A percentile compares a stretch with the other conserved stretches of the same genome.
These are phyloP conservation scores for Sibirionetta formosa DNA, from an alignment of 2,797 vertebrate genomes.

Conservation along the genomic window DNA sequence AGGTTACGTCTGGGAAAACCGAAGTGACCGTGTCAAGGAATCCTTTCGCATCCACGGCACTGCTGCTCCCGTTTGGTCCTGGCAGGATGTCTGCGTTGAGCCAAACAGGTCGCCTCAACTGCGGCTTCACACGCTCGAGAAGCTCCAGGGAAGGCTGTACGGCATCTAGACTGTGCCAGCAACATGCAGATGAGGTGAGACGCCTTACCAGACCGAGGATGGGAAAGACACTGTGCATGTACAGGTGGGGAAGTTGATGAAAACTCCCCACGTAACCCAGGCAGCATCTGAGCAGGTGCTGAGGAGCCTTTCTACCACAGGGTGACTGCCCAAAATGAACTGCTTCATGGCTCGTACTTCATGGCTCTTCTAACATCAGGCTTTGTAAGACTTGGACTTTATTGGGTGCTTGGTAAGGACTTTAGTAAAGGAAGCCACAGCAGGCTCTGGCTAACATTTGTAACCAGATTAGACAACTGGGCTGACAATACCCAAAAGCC, in stretches of 20 bases:
- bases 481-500: background rate
- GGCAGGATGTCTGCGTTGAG: slow-evolving; percentile 92
- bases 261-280: background rate
- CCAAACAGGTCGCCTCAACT: slow-evolving; percentile 85
- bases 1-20: slow-evolving; percentile 82
- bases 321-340: too few relatives aligned
- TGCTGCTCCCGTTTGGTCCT: slow-evolving; percentile 86
- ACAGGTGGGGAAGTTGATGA: accelerated
- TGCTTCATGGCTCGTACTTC: background rate
- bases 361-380: background rate
- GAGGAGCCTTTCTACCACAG: background rate
- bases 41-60: slow-evolving; percentile 80
- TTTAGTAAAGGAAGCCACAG: background rate
- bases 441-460: background rate
- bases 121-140: slow-evolving; percentile 76
- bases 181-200: background rate
- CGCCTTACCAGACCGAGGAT: accelerated
- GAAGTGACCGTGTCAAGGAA: slow-evolving; percentile 75
- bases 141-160: slow-evolving; percentile 86
- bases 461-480: too few relatives aligned
- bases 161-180: slow-evolving; percentile 83
- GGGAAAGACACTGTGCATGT: accelerated
- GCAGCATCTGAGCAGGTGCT: background rate
- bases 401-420: background rate
- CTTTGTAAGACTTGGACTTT: background rate